phyloP scores from a whole-genome alignment of 92 coral and sea anemone species.

The Epizoanthus illoricatus region DNA sequence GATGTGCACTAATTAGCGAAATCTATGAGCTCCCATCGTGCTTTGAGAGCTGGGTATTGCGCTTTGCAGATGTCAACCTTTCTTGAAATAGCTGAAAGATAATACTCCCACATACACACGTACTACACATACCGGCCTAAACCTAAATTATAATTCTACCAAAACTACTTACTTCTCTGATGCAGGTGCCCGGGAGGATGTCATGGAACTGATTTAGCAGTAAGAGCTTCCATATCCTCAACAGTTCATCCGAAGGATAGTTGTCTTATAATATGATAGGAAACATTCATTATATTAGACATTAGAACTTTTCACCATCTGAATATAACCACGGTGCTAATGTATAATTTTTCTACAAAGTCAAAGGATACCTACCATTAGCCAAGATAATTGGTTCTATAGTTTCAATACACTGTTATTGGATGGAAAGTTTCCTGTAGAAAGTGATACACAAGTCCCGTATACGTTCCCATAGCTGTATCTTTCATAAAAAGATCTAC shows the following conservation, averaged over 20 bases:
- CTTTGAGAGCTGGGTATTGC: no score
- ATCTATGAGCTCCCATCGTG: not conserved
- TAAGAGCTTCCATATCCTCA: slow-evolving; percentile 85
- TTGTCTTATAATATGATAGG: slow-evolving; percentile 35
- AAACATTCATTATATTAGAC: not conserved
- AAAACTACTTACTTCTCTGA: slow-evolving; percentile 62
- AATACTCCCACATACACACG: no score
- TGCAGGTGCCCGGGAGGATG: slow-evolving; percentile 96
- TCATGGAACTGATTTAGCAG: slow-evolving; percentile 97
- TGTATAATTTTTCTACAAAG: not conserved
- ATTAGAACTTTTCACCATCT: not conserved
- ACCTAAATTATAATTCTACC: not conserved
- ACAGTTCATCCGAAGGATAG: slow-evolving; percentile 71
- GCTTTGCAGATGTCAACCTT: not conserved
- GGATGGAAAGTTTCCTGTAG: no score
- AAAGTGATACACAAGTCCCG: no score
- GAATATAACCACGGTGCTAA: not conserved
- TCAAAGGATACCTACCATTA: no score
- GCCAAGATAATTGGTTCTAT: no score
- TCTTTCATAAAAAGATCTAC: no score
- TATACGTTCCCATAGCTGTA: no score
- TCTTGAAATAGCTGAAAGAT: not conserved
- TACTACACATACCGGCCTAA: not conserved
- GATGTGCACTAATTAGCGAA: not conserved
- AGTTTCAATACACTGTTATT: no score